A percentile compares a stretch with the other conserved stretches of the same genome.
Evolutionary conservation across 2,797 vertebrate species (phyloP).

Genomic region (Nannoperca obscura): DNA sequence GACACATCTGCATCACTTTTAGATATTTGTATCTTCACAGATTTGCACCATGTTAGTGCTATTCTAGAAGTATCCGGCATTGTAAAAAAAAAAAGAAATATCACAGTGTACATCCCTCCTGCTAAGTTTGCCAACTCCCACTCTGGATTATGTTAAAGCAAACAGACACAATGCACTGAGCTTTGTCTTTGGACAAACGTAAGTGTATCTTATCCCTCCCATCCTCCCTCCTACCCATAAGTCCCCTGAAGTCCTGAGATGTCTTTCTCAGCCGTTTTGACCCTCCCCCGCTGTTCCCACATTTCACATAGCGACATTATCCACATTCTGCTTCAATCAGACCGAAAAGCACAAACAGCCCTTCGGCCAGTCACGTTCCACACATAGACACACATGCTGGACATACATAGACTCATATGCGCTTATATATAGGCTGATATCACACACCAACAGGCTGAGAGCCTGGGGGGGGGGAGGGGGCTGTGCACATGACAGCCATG

Average conservation of each 20-base stretch:
- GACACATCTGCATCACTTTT: constrained; percentile 53
- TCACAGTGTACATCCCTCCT: constrained; percentile 1
- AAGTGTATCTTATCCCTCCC: background rate
- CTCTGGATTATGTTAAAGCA: constrained; percentile 50
- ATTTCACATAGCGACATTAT: constrained; percentile 60
- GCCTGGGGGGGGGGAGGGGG: constrained; percentile 22
- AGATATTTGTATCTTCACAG: constrained; percentile 37
- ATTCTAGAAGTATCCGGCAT: constrained; percentile 17
- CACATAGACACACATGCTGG: constrained; percentile 51
- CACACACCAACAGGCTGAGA: constrained; percentile 48
- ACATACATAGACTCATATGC: constrained; percentile 42
- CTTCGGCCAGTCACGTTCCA: constrained; percentile 43
- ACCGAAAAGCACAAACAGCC: constrained; percentile 67
- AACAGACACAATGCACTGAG: constrained; percentile 45
- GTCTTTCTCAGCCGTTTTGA: constrained; percentile 43
- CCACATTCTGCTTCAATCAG: constrained; percentile 61
- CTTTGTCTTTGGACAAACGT: constrained; percentile 53
- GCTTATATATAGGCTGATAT: constrained; percentile 44
- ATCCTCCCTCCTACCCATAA: background rate
- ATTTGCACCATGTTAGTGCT: constrained; percentile 27
- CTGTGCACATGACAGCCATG: constrained; percentile 65
- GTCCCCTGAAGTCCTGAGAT: constrained; percentile 42
- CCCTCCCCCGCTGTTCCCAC: constrained; percentile 25
- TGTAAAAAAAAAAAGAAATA: background rate
- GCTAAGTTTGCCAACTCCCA: constrained; percentile 28